Conservation (phyloP, 2,113 vertebrate genomes). For the Burhinus oedicnemus region DNA sequence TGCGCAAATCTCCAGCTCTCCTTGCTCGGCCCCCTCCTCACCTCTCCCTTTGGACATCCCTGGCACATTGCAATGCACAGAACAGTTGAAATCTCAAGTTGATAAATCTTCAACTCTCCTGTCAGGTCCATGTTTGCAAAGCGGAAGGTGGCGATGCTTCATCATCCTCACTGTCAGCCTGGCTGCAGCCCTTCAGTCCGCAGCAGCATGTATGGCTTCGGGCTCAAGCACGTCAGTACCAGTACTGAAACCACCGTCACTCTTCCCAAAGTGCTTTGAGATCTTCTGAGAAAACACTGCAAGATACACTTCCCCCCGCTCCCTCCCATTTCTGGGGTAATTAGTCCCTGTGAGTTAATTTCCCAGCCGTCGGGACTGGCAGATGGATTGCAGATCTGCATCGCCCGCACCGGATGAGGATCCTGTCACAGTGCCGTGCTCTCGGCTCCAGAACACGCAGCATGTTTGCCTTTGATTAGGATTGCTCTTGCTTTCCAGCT, state of each 20-base stretch:
- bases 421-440: neutral
- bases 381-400: constrained; percentile 50
- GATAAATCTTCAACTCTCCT: neutral
- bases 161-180: neutral
- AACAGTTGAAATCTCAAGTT: accelerated
- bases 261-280: neutral
- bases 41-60: neutral
- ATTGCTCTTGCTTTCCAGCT: constrained; percentile 58
- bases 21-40: neutral
- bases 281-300: neutral
- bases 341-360: neutral
- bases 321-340: neutral
- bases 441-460: neutral
- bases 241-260: neutral
- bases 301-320: neutral
- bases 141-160: neutral
- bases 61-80: accelerated
- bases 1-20: neutral
- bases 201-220: accelerated
- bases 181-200: accelerated
- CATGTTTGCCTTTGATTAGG: constrained; percentile 26
- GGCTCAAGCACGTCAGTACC: neutral
- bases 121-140: neutral
- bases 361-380: neutral
- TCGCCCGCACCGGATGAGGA: neutral